Percentiles rank a stretch among this genome's conserved stretches.
Evolutionary conservation across 2,113 vertebrate species (phyloP).

Genomic region (Tyrannus savana): DNA sequence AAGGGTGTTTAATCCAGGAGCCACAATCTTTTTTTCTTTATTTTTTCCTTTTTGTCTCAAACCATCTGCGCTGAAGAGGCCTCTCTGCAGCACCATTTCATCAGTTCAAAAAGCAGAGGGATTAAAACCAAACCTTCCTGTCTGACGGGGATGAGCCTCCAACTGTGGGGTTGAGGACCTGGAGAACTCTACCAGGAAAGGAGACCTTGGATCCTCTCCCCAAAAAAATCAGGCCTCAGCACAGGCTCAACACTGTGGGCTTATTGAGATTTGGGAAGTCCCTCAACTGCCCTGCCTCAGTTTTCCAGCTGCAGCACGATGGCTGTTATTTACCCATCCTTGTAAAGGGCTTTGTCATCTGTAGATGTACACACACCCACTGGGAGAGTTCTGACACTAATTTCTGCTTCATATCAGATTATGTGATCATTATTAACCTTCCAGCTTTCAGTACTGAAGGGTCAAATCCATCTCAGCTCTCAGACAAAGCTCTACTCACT

Average conservation of each 20-base stretch:
- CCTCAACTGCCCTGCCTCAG: not conserved
- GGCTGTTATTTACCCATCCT: not conserved
- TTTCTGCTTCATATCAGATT: conserved; percentile 49
- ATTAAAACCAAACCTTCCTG: not conserved
- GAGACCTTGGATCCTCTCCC: not conserved
- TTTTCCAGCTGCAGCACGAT: not conserved
- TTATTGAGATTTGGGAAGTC: not conserved
- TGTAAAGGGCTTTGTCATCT: not conserved
- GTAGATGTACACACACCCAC: not conserved
- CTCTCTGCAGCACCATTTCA: not conserved
- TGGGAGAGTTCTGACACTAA: conserved; percentile 43
- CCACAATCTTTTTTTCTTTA: not conserved
- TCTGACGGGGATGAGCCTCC: not conserved
- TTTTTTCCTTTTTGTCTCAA: not conserved
- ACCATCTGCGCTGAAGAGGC: not conserved
- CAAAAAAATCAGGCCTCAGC: not conserved
- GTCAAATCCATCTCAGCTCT: conserved; percentile 37
- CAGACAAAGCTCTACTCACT: not conserved
- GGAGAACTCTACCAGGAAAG: not conserved
- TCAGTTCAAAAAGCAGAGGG: not conserved
- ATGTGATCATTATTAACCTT: conserved; percentile 10
- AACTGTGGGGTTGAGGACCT: not conserved
- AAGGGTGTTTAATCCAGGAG: not conserved
- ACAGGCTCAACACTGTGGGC: not conserved
- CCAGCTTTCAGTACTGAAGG: not conserved